These are phyloP conservation scores for Strigamia transsilvanica DNA, from an alignment of 2,888 invertebrate species.

Conservation along the genomic window DNA sequence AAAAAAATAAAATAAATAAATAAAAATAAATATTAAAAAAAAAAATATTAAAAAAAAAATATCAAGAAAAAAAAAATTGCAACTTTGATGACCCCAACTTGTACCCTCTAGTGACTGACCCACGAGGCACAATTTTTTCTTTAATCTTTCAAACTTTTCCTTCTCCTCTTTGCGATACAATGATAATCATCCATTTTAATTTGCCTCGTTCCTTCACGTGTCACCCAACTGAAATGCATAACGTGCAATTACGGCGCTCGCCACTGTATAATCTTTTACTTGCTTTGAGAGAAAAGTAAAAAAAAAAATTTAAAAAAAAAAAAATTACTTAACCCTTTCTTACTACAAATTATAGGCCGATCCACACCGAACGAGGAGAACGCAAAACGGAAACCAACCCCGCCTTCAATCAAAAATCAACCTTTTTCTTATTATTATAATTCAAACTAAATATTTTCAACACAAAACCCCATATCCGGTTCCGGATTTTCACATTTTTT, in stretches of 20 bases:
- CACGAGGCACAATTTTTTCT: conserved; percentile 10
- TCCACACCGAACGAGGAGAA: neutral
- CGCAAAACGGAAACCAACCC: conserved; percentile 14
- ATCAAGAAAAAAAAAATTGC: neutral
- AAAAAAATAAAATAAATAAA: neutral
- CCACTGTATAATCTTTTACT: conserved; percentile 21
- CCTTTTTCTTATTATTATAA: conserved; percentile 13
- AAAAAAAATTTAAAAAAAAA: no score
- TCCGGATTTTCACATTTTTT: neutral
- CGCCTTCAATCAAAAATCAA: neutral
- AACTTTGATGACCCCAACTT: conserved; percentile 7
- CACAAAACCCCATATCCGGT: neutral
- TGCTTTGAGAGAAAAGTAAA: neutral
- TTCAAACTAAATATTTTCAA: neutral
- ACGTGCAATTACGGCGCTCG: conserved; percentile 16
- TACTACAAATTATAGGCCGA: neutral
- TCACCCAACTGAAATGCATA: conserved; percentile 24
- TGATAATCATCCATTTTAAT: conserved; percentile 30
- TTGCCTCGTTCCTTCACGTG: conserved; percentile 30
- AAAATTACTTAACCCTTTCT: conserved; percentile 1
- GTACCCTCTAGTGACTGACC: conserved; percentile 11
- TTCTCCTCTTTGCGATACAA: neutral
- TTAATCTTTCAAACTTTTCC: neutral
- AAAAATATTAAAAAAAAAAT: neutral
- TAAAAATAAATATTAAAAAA: no score